A percentile compares a stretch with the other conserved stretches of the same genome.
These are phyloP conservation scores for Embiotoca jacksoni DNA, from an alignment of 2,113 vertebrate genomes.

Conservation along the genomic window DNA sequence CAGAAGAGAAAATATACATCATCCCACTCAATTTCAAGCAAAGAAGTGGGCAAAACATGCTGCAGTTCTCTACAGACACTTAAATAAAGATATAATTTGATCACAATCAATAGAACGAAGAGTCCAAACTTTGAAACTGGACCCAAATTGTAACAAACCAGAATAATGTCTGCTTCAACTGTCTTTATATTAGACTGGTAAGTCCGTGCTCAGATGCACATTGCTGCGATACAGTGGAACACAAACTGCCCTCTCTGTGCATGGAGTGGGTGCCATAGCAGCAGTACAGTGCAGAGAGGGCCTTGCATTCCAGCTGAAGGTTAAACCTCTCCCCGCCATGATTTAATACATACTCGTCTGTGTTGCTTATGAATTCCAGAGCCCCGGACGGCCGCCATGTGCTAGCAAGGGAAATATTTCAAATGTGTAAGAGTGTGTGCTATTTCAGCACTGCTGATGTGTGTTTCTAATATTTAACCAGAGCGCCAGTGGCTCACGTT, in stretches of 20 bases:
- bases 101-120: no score
- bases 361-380: conserved; percentile 80
- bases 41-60: neutral
- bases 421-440: conserved; percentile 38
- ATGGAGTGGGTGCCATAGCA: conserved; percentile 25
- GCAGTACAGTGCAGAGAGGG: conserved; percentile 53
- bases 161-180: no score
- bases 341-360: conserved; percentile 75
- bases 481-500: conserved; percentile 14
- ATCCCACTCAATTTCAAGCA: conserved; percentile 1
- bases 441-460: conserved; percentile 24
- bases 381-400: conserved; percentile 62
- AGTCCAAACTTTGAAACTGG: no score
- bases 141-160: no score
- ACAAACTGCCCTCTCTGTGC: no score
- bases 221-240: conserved; percentile 19
- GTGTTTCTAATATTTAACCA: conserved; percentile 41
- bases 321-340: conserved; percentile 73
- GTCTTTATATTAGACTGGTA: neutral
- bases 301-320: conserved; percentile 76
- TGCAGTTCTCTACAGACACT: no score
- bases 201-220: neutral
- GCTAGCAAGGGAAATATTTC: conserved; percentile 64
- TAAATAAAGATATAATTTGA: no score
- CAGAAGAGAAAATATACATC: neutral